A percentile compares a stretch with the other conserved stretches of the same genome.
Conservation (phyloP, 2,797 vertebrate genomes). For the Potorous gilbertii region DNA sequence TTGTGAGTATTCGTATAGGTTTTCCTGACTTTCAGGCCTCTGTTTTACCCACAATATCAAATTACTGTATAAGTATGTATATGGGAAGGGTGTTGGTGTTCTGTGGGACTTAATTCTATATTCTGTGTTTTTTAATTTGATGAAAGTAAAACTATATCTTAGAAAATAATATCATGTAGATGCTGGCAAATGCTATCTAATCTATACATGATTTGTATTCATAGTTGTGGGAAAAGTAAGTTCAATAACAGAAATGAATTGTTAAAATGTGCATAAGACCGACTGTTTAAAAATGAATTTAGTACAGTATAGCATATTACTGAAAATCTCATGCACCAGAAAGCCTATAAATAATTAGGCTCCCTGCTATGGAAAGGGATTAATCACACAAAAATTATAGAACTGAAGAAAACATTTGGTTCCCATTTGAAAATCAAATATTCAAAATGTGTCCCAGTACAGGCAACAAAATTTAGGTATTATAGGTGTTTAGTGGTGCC, state of each 20-base stretch:
- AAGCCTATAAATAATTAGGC: background rate
- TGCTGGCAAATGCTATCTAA: background rate
- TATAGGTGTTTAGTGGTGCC: background rate
- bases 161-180: background rate
- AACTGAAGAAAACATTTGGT: constrained; percentile 29
- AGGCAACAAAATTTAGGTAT: background rate
- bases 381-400: background rate
- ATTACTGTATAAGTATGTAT: background rate
- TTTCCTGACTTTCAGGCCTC: background rate
- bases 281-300: background rate
- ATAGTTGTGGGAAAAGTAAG: background rate
- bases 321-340: background rate
- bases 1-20: background rate
- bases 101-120: background rate
- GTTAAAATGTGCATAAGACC: background rate
- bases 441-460: background rate
- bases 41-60: background rate
- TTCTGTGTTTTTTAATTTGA: background rate
- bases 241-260: constrained; percentile 21
- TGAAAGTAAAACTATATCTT: background rate
- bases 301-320: background rate
- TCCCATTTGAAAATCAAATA: constrained; percentile 40
- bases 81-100: background rate
- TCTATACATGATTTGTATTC: background rate
- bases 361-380: background rate